Evolutionary conservation across 2,113 vertebrate genomes (phyloP).

Genomic region (Neotoma lepida): DNA sequence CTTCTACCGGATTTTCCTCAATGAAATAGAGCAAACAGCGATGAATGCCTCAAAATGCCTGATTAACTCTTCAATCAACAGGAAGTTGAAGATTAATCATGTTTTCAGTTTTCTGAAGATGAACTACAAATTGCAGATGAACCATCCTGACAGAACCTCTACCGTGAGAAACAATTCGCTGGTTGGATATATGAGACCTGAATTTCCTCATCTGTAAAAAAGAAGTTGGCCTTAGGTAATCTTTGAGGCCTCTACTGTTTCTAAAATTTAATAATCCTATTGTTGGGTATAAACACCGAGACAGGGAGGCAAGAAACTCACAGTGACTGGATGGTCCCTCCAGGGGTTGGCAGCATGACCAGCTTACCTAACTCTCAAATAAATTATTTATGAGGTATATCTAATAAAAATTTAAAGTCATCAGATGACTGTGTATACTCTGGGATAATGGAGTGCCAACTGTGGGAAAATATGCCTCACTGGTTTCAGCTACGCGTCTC

Average conservation of each 20-base stretch:
- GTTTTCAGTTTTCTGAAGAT: background rate
- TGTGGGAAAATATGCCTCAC: background rate
- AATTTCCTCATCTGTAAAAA: background rate
- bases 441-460: slow-evolving; percentile 39
- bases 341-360: slow-evolving; percentile 38
- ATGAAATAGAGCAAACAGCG: background rate
- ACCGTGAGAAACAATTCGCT: background rate
- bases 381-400: slow-evolving; percentile 36
- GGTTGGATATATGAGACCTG: background rate
- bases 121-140: slow-evolving; percentile 20
- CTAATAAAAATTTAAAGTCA: slow-evolving; percentile 47
- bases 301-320: background rate
- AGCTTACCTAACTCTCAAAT: slow-evolving; percentile 36
- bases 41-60: background rate
- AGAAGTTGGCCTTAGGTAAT: background rate
- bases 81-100: background rate
- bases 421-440: background rate
- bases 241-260: background rate
- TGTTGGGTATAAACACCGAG: background rate
- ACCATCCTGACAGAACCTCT: background rate
- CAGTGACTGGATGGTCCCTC: background rate
- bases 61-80: background rate
- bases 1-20: slow-evolving; percentile 26
- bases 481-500: background rate
- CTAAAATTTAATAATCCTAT: background rate